Evolutionary conservation across 2,113 vertebrate genomes (phyloP).

Genomic region (Apeltes quadracus): DNA sequence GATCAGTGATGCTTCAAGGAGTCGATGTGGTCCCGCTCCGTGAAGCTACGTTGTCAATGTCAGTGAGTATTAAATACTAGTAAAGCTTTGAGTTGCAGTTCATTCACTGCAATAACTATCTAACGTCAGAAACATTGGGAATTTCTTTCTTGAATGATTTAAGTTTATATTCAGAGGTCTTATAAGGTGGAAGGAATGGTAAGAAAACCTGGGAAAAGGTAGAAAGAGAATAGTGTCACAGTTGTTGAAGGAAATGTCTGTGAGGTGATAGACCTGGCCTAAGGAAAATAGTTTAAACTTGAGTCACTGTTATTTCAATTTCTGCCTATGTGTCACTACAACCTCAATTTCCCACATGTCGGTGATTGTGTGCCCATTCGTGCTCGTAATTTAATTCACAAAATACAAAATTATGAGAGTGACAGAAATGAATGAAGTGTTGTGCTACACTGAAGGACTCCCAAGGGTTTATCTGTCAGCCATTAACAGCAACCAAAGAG

Average conservation of each 20-base stretch:
- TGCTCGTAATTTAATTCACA: slow-evolving; percentile 41
- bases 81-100: too few species aligned
- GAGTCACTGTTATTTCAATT: not conserved
- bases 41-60: slow-evolving; percentile 19
- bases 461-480: slow-evolving; percentile 48
- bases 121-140: not conserved
- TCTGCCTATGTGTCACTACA: slow-evolving; percentile 13
- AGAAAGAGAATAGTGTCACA: not conserved
- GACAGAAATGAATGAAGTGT: slow-evolving; percentile 49
- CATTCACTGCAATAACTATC: too few species aligned
- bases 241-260: not conserved
- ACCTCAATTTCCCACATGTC: slow-evolving; percentile 28
- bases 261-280: not conserved
- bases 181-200: slow-evolving; percentile 11
- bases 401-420: slow-evolving; percentile 44
- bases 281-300: not conserved
- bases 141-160: slow-evolving; percentile 6
- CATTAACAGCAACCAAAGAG: slow-evolving; percentile 26
- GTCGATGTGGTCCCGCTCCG: slow-evolving; percentile 30
- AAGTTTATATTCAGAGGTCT: slow-evolving; percentile 15
- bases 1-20: slow-evolving; percentile 24
- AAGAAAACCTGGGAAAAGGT: slow-evolving; percentile 1
- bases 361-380: slow-evolving; percentile 21
- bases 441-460: slow-evolving; percentile 45
- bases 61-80: slow-evolving; percentile 29